These are phyloP conservation scores for Drosophila tanythrix DNA, from an alignment of 2,888 invertebrate genomes.

Conservation along the genomic window DNA sequence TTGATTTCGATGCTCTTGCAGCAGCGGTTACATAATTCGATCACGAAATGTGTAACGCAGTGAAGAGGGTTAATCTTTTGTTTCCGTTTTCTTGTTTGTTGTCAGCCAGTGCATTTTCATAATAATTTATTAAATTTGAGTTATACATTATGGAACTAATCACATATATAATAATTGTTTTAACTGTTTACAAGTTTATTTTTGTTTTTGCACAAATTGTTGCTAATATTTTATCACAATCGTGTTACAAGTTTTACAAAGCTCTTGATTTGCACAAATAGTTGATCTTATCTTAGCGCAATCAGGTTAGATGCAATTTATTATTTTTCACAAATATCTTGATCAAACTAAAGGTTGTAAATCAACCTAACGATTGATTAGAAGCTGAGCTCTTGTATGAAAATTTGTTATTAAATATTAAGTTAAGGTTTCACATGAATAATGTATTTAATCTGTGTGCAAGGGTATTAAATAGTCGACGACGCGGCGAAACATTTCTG, in stretches of 20 bases:
- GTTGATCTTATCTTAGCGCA: too few relatives aligned
- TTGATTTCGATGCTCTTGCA: slow-evolving; percentile 45
- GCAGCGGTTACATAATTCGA: background rate
- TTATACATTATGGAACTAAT: background rate
- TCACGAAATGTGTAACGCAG: background rate
- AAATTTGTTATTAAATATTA: background rate
- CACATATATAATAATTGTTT: background rate
- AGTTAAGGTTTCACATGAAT: background rate
- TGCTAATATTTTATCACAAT: background rate
- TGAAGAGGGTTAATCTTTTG: background rate
- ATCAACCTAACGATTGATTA: background rate
- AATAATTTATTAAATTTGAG: background rate
- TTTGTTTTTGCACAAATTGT: background rate
- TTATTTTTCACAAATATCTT: background rate
- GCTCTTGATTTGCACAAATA: background rate
- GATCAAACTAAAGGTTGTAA: background rate
- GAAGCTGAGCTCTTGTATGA: background rate
- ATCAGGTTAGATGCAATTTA: background rate
- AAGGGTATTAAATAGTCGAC: slow-evolving; percentile 23
- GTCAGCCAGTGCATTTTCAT: background rate
- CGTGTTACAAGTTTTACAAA: background rate
- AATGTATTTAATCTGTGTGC: too few relatives aligned
- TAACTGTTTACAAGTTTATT: background rate
- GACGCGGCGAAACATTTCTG: background rate
- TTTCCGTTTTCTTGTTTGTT: background rate